Conservation (phyloP, 2,888 invertebrate genomes). For the Furcula furcula region DNA sequence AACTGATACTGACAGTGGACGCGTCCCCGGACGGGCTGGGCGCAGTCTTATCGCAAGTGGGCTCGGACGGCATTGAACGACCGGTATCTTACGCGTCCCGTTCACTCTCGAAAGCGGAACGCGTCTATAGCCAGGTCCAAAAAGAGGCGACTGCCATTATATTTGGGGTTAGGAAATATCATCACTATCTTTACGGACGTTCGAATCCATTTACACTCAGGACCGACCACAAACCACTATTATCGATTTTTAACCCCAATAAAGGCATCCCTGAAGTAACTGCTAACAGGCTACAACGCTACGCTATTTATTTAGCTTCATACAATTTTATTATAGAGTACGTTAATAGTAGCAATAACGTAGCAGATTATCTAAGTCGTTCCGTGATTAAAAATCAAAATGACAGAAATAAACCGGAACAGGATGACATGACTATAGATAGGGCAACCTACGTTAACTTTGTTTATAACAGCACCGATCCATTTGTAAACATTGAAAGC, state of each 20-base stretch:
- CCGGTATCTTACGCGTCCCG: slow-evolving; percentile 6
- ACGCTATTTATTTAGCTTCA: neutral
- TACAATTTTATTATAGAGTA: slow-evolving; percentile 1
- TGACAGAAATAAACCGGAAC: no score
- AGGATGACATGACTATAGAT: no score
- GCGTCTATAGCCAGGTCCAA: neutral
- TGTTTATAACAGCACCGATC: no score
- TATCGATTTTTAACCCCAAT: slow-evolving; percentile 1
- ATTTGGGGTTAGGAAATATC: neutral
- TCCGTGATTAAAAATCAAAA: no score
- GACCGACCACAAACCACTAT: slow-evolving; percentile 1
- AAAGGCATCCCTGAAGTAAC: neutral
- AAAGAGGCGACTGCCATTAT: slow-evolving; percentile 2
- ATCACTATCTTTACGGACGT: slow-evolving; percentile 1
- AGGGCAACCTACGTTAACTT: no score
- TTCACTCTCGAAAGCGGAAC: neutral
- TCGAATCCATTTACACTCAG: neutral
- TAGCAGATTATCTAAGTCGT: slow-evolving; percentile 2
- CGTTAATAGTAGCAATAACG: neutral
- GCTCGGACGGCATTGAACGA: neutral
- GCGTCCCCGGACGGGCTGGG: slow-evolving; percentile 11
- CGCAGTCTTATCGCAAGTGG: slow-evolving; percentile 9
- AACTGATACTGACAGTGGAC: slow-evolving; percentile 7
- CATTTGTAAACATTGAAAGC: no score
- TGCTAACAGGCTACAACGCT: neutral